Evolutionary conservation across 1,140 invertebrate genomes (phyloP).

Genomic region (Lasioglossum baleicum): DNA sequence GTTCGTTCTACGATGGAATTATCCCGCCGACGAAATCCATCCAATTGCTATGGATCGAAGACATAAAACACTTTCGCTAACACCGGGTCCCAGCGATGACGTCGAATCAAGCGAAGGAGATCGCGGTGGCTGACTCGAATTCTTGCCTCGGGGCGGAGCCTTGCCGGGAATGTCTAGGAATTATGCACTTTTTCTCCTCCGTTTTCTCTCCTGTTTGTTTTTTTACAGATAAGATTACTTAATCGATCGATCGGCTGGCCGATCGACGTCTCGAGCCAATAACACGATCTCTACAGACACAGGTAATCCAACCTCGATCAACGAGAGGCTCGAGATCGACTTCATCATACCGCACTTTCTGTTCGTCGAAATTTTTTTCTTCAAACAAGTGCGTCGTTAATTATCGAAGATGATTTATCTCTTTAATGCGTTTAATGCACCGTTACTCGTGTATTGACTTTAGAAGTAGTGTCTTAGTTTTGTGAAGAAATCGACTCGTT

Average conservation of each 20-base stretch:
- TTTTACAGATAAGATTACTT: neutral
- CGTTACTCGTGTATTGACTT: too few species aligned
- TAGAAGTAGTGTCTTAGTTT: too few species aligned
- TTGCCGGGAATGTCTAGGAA: neutral
- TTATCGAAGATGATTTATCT: too few species aligned
- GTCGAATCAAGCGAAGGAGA: neutral
- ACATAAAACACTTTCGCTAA: slow-evolving; percentile 27
- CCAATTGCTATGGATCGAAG: neutral
- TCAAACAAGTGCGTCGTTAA: too few species aligned
- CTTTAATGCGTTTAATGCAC: too few species aligned
- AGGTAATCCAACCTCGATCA: too few species aligned
- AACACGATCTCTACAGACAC: neutral
- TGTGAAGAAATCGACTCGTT: too few species aligned
- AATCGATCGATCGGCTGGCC: neutral
- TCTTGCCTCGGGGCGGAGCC: neutral
- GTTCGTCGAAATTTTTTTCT: too few species aligned
- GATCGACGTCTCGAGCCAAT: neutral
- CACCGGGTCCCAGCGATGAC: neutral
- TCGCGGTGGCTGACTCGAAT: neutral
- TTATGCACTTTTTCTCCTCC: neutral
- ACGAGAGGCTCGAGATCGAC: too few species aligned
- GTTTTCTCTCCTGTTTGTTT: neutral
- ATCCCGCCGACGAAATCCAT: neutral
- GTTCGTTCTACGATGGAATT: slow-evolving; percentile 5
- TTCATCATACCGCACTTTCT: too few species aligned